These are phyloP conservation scores for Cherax destructor DNA, from an alignment of 1,140 invertebrate genomes.

Conservation along the genomic window DNA sequence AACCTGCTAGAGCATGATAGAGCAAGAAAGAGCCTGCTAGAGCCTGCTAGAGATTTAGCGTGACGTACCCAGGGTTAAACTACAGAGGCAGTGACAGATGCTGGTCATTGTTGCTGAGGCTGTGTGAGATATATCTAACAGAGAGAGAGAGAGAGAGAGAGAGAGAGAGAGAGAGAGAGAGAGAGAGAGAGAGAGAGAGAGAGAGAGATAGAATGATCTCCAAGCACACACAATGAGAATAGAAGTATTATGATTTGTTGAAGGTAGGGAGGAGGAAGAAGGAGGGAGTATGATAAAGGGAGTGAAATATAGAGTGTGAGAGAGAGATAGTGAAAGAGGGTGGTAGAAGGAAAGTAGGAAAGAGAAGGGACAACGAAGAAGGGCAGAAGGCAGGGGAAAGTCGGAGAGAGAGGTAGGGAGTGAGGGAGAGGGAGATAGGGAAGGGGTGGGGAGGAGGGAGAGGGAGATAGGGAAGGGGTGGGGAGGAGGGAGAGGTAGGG, in stretches of 20 bases:
- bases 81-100: conserved; percentile 28
- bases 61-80: conserved; percentile 13
- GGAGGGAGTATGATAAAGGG: no score
- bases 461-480: neutral
- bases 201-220: neutral
- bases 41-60: neutral
- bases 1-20: no score
- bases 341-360: no score
- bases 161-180: neutral
- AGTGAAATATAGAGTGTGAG: no score
- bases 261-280: neutral
- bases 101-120: conserved; percentile 5
- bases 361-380: neutral
- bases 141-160: conserved; percentile 38
- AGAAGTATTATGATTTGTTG: neutral
- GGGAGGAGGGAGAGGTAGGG: neutral
- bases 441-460: neutral
- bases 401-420: neutral
- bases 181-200: neutral
- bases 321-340: no score
- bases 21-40: no score
- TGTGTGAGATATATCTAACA: neutral
- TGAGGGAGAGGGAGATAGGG: neutral
- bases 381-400: neutral
- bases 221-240: no score